Percentiles rank a stretch among this genome's conserved stretches.
phyloP scores from a whole-genome alignment of 2,888 invertebrate genomes.

The Ophion ellenae region DNA sequence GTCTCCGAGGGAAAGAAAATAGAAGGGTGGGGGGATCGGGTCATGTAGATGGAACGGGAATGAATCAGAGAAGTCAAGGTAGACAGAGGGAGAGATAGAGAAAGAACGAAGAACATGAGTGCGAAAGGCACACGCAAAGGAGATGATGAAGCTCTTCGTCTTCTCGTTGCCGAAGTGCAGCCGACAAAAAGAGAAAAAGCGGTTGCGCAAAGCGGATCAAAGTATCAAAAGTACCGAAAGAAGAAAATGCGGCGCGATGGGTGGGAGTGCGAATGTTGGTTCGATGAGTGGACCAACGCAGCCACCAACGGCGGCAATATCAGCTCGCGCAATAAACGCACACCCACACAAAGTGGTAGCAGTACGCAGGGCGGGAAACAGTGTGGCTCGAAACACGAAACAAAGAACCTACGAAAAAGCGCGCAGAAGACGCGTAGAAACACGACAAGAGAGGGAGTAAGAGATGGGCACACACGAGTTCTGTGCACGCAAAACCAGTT shows the following conservation, averaged over 20 bases:
- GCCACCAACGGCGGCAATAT: slow-evolving; percentile 5
- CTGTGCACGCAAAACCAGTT: slow-evolving; percentile 60
- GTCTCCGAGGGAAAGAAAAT: neutral
- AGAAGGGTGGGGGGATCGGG: neutral
- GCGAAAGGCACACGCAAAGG: neutral
- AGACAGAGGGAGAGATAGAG: neutral
- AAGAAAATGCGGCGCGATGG: slow-evolving; percentile 4
- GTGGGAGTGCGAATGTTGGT: slow-evolving; percentile 39
- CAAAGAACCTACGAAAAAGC: slow-evolving; percentile 28
- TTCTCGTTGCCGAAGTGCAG: slow-evolving; percentile 9
- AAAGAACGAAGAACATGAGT: neutral
- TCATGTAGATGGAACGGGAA: neutral
- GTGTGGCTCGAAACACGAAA: slow-evolving; percentile 12
- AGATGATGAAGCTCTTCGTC: slow-evolving; percentile 34
- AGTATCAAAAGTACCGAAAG: slow-evolving; percentile 20
- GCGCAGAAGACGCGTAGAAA: neutral
- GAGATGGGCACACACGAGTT: slow-evolving; percentile 4
- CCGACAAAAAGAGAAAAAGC: slow-evolving; percentile 15
- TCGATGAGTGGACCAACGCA: slow-evolving; percentile 23
- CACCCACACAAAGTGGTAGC: neutral
- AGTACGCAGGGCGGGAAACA: slow-evolving; percentile 3
- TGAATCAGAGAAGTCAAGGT: neutral
- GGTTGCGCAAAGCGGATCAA: neutral
- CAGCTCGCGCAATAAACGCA: neutral
- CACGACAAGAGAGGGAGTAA: slow-evolving; percentile 1